A percentile compares a stretch with the other conserved stretches of the same genome.
These are phyloP conservation scores for Tribolium madens DNA, from an alignment of 1,140 invertebrate genomes.

Conservation along the genomic window DNA sequence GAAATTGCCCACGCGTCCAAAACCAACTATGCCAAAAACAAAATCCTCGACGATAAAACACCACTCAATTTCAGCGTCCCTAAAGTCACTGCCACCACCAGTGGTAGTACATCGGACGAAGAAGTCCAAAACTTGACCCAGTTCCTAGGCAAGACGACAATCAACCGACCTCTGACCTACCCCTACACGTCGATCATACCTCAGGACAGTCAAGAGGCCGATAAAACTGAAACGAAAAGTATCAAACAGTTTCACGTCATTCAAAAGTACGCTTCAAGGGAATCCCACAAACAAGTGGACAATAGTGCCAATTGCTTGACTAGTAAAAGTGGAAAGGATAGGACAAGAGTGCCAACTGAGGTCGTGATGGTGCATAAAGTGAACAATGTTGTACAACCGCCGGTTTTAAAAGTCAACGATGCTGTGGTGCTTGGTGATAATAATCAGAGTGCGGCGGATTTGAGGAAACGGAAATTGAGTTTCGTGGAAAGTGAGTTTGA, in stretches of 20 bases:
- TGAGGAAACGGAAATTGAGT: constrained; percentile 55
- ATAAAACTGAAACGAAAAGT: constrained; percentile 50
- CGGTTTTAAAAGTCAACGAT: constrained; percentile 57
- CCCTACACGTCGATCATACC: constrained; percentile 58
- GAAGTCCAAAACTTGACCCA: constrained; percentile 49
- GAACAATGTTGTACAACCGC: constrained; percentile 44
- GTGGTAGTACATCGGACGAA: not conserved
- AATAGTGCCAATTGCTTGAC: not conserved
- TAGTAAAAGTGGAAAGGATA: constrained; percentile 1
- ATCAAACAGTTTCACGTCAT: constrained; percentile 60
- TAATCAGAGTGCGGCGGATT: constrained; percentile 45
- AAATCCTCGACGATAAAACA: constrained; percentile 60
- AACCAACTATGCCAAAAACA: constrained; percentile 64
- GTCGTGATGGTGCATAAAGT: constrained; percentile 2
- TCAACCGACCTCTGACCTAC: constrained; percentile 62
- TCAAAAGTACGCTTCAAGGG: constrained; percentile 52
- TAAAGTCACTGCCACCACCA: not conserved
- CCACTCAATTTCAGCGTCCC: constrained; percentile 3
- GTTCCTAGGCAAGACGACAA: constrained; percentile 58
- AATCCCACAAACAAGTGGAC: constrained; percentile 1
- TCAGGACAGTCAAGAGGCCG: constrained; percentile 25
- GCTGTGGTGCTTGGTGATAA: constrained; percentile 41
- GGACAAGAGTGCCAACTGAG: constrained; percentile 19
- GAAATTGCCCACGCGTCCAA: constrained; percentile 65
- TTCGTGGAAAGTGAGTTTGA: constrained; percentile 45